Percentiles rank a stretch among this genome's conserved stretches.
These are phyloP conservation scores for Scaptomyza polygonia DNA, from an alignment of 2,888 invertebrate genomes.

Conservation along the genomic window DNA sequence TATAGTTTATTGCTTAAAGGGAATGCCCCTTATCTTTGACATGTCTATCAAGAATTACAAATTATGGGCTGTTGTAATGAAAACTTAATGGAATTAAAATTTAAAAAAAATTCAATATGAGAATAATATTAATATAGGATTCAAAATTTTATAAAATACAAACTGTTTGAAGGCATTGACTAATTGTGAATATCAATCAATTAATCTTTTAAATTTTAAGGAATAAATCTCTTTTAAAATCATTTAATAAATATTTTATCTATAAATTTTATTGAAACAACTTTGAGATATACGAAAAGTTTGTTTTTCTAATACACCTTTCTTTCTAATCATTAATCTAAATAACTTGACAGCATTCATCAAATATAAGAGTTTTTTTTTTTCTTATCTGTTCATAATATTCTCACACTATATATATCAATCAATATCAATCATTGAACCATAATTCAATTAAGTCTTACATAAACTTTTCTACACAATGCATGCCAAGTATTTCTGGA, in stretches of 20 bases:
- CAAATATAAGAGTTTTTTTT: background rate
- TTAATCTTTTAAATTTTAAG: no score
- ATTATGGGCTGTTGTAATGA: background rate
- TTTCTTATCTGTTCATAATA: background rate
- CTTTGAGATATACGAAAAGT: background rate
- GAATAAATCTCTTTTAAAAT: no score
- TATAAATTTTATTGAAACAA: background rate
- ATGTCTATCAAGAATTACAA: background rate
- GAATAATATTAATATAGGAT: background rate
- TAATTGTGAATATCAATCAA: no score
- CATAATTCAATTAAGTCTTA: slow-evolving; percentile 26
- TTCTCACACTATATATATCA: slow-evolving; percentile 4
- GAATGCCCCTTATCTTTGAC: background rate
- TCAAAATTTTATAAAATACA: background rate
- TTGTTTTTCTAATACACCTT: no score
- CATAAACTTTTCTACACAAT: slow-evolving; percentile 8
- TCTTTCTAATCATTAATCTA: no score
- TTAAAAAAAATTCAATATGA: background rate
- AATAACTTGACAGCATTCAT: no score
- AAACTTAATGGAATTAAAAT: background rate
- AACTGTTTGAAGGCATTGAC: no score
- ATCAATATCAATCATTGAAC: slow-evolving; percentile 27
- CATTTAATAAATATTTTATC: no score
- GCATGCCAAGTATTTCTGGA: slow-evolving; percentile 28
- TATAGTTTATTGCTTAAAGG: slow-evolving; percentile 19